phyloP scores from a whole-genome alignment of 2,113 vertebrate species.

The Hymenochirus boettgeri region DNA sequence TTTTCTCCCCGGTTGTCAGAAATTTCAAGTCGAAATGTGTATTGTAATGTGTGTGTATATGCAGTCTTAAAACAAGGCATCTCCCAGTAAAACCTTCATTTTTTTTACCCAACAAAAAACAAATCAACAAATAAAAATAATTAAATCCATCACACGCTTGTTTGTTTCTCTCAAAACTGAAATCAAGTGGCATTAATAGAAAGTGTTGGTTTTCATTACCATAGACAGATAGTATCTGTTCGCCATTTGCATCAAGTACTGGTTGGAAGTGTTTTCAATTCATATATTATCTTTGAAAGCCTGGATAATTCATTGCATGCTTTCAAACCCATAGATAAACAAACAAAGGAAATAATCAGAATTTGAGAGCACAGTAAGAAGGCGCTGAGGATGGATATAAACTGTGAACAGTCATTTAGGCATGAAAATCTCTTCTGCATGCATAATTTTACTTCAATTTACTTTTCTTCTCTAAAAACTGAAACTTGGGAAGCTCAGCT shows the following conservation, averaged over 20 bases:
- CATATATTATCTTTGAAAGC: slow-evolving; percentile 3
- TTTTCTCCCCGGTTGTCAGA: no score
- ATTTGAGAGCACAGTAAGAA: background rate
- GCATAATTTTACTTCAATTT: background rate
- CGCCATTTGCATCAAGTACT: slow-evolving; percentile 2
- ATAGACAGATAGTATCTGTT: slow-evolving; percentile 3
- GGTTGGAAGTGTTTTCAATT: background rate
- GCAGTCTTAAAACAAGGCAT: no score
- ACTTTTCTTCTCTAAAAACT: no score
- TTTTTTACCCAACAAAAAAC: no score
- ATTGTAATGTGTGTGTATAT: no score
- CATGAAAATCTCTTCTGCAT: background rate
- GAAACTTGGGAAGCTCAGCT: no score
- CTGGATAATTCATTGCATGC: background rate
- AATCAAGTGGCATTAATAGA: rapidly evolving
- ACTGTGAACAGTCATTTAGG: background rate
- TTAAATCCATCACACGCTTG: background rate
- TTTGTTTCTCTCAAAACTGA: slow-evolving; percentile 8
- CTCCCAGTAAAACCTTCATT: no score
- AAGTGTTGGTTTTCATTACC: background rate
- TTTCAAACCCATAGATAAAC: slow-evolving; percentile 3
- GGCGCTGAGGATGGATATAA: background rate
- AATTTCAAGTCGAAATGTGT: no score
- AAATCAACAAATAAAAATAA: no score
- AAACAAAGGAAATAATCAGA: background rate